Percentiles rank a stretch among this genome's conserved stretches.
phyloP scores from a whole-genome alignment of 2,888 invertebrate species.

The Drosophila quasianomalipes region DNA sequence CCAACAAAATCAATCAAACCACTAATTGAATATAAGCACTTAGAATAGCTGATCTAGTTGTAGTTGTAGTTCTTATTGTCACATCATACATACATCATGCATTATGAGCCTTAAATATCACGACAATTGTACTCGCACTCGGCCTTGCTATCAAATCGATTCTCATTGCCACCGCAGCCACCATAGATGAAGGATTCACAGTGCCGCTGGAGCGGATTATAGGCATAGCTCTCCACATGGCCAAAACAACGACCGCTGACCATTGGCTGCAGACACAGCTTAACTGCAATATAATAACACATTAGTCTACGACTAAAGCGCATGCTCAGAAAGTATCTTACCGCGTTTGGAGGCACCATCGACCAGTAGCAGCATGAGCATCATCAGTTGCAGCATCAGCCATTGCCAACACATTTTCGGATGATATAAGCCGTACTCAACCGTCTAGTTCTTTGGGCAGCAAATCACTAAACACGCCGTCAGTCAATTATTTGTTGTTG shows the following conservation, averaged over 20 bases:
- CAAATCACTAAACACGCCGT: slow-evolving; percentile 61
- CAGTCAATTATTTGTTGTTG: slow-evolving; percentile 51
- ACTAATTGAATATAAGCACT: slow-evolving; percentile 55
- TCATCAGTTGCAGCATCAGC: slow-evolving; percentile 17
- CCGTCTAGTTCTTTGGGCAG: slow-evolving; percentile 67
- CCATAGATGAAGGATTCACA: slow-evolving; percentile 92
- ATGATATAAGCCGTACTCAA: slow-evolving; percentile 25
- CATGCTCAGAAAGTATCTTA: slow-evolving; percentile 31
- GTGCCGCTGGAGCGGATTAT: slow-evolving; percentile 88
- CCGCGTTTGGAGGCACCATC: slow-evolving; percentile 68
- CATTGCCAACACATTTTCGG: slow-evolving; percentile 49
- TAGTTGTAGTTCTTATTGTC: slow-evolving; percentile 37
- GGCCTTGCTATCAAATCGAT: slow-evolving; percentile 89
- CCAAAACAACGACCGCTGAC: slow-evolving; percentile 91
- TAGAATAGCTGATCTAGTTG: slow-evolving; percentile 11
- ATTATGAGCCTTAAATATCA: slow-evolving; percentile 51
- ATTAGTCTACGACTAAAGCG: neutral
- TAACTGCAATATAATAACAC: slow-evolving; percentile 76
- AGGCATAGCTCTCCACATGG: slow-evolving; percentile 91
- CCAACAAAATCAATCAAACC: slow-evolving; percentile 62
- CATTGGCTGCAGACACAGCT: slow-evolving; percentile 89
- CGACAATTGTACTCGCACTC: slow-evolving; percentile 88
- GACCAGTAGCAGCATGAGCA: slow-evolving; percentile 30
- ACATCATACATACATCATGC: slow-evolving; percentile 9
- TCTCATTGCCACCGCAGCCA: slow-evolving; percentile 91